Evolutionary conservation across 2,888 invertebrate species (phyloP), one percentile per base, ranked within the genome.

Genomic region (Tetragonula carbonaria): DNA sequence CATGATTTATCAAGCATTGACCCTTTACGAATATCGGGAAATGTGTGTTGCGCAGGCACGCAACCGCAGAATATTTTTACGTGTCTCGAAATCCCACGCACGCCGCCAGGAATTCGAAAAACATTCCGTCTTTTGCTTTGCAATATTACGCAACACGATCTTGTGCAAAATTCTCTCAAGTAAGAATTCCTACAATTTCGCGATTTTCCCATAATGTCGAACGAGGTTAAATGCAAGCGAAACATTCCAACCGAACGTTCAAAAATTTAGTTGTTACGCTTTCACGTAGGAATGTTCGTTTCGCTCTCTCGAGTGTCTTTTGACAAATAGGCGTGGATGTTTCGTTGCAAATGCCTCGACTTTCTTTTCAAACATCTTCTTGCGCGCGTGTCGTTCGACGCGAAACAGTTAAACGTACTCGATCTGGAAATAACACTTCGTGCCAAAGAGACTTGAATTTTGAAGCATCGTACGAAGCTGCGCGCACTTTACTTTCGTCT

Each of bases 1-100:
- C 68, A 76, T 76, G 59, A 76, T 68, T 76, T 76, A 76, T 68
- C 75, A 76, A 76, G 68, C 75, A 50, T 76, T 76, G 75, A 68
- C 75, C 75, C 18, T 59, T 76, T 28, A 68, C 67, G 57, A 76
- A 68, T 68, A 68, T 76, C 75, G 68, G 68, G 50, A 67, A 76
- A 57, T 33, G 57, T 50, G 59, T 28, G 68, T 76, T 68, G 68
- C 59, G 68, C 75, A 68, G 59, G 75, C 57, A 59, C 50, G 57
- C 57, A 76, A 59, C 75, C 68, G 57, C 68, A 76, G 75, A 68
- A 59, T 68, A 76, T 28, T 68, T 67, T 53, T 67, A 57, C 11
- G 23, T 21, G 18, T 67, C 45, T 76, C 38, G 77, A 70, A 72
- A 70, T 71, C 45, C 62, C 53, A 16, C 18, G 16, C 38, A 4